phyloP scores from a whole-genome alignment of 2,797 vertebrate species.

The Fundulus diaphanus region DNA sequence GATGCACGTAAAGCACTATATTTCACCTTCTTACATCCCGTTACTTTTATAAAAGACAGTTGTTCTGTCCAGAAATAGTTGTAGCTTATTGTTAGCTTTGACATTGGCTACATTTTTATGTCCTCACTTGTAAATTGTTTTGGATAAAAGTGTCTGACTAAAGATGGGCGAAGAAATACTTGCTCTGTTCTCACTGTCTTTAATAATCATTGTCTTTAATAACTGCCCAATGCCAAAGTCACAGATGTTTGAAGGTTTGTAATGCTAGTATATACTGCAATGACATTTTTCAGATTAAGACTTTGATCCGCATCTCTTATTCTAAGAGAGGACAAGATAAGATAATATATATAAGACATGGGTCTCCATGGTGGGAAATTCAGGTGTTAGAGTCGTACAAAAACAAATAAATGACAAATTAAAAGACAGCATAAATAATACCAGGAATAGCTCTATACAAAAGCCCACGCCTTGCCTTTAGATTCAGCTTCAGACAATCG shows the following conservation, averaged over 20 bases:
- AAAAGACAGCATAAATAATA: neutral
- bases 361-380: neutral
- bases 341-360: neutral
- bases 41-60: neutral
- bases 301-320: neutral
- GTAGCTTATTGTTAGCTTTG: neutral
- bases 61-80: neutral
- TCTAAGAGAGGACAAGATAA: neutral
- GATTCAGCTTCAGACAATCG: neutral
- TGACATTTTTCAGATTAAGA: slow-evolving; percentile 43
- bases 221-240: neutral
- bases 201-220: neutral
- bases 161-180: neutral
- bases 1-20: neutral
- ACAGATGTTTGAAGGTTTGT: neutral
- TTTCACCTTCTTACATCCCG: neutral
- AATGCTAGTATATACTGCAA: neutral
- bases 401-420: neutral
- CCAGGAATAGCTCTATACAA: neutral
- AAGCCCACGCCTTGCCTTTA: neutral
- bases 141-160: neutral
- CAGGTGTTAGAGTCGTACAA: neutral
- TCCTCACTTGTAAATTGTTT: neutral
- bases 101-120: neutral
- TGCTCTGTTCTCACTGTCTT: neutral